These are phyloP conservation scores for Hyppa rectilinea DNA, from an alignment of 2,888 invertebrate genomes.

Conservation along the genomic window DNA sequence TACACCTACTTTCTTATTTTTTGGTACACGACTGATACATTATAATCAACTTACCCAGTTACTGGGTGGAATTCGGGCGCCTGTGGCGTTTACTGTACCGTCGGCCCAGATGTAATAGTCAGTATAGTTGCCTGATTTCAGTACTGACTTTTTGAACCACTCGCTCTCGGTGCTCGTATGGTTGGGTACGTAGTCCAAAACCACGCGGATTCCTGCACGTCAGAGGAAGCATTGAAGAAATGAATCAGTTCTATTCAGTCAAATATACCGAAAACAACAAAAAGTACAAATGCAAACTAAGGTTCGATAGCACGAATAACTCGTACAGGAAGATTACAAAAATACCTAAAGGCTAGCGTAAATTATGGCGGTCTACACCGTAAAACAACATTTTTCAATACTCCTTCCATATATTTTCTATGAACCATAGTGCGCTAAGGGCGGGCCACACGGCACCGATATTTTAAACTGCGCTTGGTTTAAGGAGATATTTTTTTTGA, in stretches of 20 bases:
- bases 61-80: conserved; percentile 90
- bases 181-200: conserved; percentile 93
- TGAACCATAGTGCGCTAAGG: not conserved
- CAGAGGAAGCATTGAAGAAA: not conserved
- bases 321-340: too few relatives aligned
- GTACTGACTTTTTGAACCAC: conserved; percentile 94
- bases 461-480: not conserved
- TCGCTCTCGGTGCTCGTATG: conserved; percentile 94
- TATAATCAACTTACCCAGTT: conserved; percentile 91
- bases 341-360: not conserved
- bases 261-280: not conserved
- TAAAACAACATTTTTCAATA: not conserved
- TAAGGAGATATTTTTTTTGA: too few relatives aligned
- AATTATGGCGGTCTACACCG: not conserved
- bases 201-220: conserved; percentile 86
- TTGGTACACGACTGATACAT: not conserved
- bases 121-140: conserved; percentile 89
- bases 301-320: not conserved
- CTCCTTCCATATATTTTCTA: not conserved
- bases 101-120: conserved; percentile 94
- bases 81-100: conserved; percentile 75
- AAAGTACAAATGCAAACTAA: not conserved
- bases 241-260: not conserved
- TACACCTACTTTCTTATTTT: not conserved
- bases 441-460: not conserved